A percentile compares a stretch with the other conserved stretches of the same genome.
phyloP scores from a whole-genome alignment of 1,140 invertebrate species.

The Meloidogyne chitwoodi region DNA sequence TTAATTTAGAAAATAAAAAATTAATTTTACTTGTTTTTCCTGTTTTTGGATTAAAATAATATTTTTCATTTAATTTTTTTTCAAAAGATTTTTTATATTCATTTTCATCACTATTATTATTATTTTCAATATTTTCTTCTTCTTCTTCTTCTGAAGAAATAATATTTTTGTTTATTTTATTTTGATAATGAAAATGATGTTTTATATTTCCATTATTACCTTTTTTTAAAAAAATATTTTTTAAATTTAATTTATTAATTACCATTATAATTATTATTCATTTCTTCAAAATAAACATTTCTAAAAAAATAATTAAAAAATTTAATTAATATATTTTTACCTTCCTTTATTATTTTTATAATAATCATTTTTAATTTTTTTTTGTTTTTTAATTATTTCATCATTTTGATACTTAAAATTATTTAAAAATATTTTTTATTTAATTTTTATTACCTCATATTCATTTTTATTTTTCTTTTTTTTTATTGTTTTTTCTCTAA shows the following conservation, averaged over 20 bases:
- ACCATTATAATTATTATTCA: background rate
- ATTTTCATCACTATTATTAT: no score
- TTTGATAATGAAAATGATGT: no score
- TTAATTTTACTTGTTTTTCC: background rate
- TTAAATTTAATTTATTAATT: background rate
- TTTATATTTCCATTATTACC: no score
- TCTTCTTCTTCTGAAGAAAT: no score
- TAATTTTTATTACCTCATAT: background rate
- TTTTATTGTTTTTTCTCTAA: background rate
- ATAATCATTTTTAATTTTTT: background rate
- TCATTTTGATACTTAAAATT: background rate
- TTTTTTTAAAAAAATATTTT: background rate
- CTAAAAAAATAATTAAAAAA: background rate
- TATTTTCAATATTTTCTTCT: no score
- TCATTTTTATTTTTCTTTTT: background rate
- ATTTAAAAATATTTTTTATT: background rate
- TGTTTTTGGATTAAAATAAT: background rate
- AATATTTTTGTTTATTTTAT: no score
- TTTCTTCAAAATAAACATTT: background rate
- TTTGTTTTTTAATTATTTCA: background rate
- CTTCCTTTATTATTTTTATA: background rate
- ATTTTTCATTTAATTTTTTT: background rate
- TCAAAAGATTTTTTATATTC: background rate
- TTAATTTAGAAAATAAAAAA: background rate
- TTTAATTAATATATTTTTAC: background rate